Evolutionary conservation across 2,113 vertebrate species (phyloP).

Genomic region (Corythaixoides concolor): DNA sequence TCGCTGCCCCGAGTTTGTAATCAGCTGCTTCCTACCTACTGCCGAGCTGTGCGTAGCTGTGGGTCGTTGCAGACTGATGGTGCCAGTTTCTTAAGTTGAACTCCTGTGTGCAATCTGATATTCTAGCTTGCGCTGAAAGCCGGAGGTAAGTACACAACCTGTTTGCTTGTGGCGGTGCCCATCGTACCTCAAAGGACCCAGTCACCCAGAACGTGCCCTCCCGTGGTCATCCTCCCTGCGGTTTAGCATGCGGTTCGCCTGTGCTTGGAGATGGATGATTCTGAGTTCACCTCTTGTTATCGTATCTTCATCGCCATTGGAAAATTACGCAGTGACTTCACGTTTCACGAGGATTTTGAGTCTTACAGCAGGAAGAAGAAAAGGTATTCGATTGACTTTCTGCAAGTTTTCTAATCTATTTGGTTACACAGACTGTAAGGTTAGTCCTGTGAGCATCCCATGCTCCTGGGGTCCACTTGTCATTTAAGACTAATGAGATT

Average conservation of each 20-base stretch:
- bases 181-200: not conserved
- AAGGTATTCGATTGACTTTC: not conserved
- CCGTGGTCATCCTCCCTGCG: not conserved
- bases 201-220: not conserved
- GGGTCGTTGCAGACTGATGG: conserved; percentile 18
- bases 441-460: not conserved
- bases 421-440: not conserved
- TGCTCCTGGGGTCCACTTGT: not conserved
- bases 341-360: conserved; percentile 30
- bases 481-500: not conserved
- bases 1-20: not conserved
- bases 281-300: not conserved
- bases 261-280: not conserved
- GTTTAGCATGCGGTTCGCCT: not conserved
- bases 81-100: conserved; percentile 38
- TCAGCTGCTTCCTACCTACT: not conserved
- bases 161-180: conserved; percentile 48
- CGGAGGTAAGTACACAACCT: conserved; percentile 66
- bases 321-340: not conserved
- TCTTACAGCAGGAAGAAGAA: not conserved
- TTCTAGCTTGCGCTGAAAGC: conserved; percentile 16
- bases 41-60: not conserved
- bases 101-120: conserved; percentile 20
- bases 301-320: accelerated
- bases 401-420: not conserved